Base-by-base conservation (phyloP, 2,888 invertebrate species). In the Stenotaenia linearis region DNA sequence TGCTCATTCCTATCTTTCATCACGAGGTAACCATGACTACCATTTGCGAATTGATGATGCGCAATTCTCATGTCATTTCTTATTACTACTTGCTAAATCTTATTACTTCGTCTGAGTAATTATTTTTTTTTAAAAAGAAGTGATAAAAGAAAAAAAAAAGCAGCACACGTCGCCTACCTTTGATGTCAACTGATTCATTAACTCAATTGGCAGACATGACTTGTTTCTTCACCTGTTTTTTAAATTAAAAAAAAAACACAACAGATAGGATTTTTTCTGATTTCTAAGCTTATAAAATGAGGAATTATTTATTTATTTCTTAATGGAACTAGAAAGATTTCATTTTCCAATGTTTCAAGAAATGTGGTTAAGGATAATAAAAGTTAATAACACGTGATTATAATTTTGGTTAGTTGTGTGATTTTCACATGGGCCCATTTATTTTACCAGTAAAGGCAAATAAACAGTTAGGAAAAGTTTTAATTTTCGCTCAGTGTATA, bases 61-160 rank as follows among this genome's bases (percentile, higher is more conserved):
- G 21, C 23, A 69, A 23, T 69, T 69, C 69, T 69, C 69, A 28
- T 69, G 69, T 69, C 69, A 28, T 69, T 69, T 69, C 4, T 69
- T 69, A 45, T 69, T 69, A 69, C 69, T 28, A 69, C 69, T 69
- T 25, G 69, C 69, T 69, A 69, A 69, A 69, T 69, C 69, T 69
- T 69, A 69, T 69, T 69, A 69, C 69, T 69, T 28, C 2, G 69
- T 69, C 25, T 23, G 10, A 69, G 25, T 69, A 69, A 69, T 69
- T 69, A 69, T 69, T 69, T 18, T 40, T 40, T 40, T 12, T 15
- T 12, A 32, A 32, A 32, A 32, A 32, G 9, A 15, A 40, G 12
- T 12, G 12, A 40, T 2, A 40, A 40, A 40, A 15, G 18, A 50
- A 50, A 18, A 50, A 50, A 45, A 15, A 45, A 45, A 45, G 3